Evolutionary conservation across 2,888 invertebrate genomes (phyloP).

Genomic region (Catocala sponsa): DNA sequence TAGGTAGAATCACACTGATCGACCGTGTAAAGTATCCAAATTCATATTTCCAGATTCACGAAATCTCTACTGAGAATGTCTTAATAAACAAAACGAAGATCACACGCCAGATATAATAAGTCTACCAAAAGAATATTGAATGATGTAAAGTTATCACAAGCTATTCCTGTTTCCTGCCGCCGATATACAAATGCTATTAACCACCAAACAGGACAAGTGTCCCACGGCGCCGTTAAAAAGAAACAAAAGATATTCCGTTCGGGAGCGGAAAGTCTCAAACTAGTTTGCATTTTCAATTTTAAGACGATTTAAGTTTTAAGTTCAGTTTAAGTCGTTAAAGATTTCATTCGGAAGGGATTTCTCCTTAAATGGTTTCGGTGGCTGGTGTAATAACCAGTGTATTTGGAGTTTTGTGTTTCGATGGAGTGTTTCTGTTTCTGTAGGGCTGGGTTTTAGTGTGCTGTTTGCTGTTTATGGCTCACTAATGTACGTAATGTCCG

Average conservation of each 20-base stretch:
- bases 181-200: neutral
- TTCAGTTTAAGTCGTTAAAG: slow-evolving; percentile 72
- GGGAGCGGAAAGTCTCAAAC: slow-evolving; percentile 64
- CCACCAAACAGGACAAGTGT: slow-evolving; percentile 21
- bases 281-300: slow-evolving; percentile 84
- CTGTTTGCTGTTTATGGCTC: too few relatives aligned
- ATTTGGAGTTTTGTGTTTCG: slow-evolving; percentile 21
- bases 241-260: slow-evolving; percentile 59
- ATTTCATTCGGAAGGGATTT: slow-evolving; percentile 71
- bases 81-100: too few relatives aligned
- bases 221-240: slow-evolving; percentile 40
- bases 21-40: too few relatives aligned
- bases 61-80: too few relatives aligned
- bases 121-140: too few relatives aligned
- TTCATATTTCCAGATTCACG: too few relatives aligned
- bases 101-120: too few relatives aligned
- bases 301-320: slow-evolving; percentile 82
- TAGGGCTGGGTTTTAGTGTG: too few relatives aligned
- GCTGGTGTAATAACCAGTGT: slow-evolving; percentile 36
- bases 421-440: slow-evolving; percentile 2
- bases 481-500: too few relatives aligned
- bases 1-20: too few relatives aligned
- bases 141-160: too few relatives aligned
- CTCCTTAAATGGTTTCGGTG: slow-evolving; percentile 62
- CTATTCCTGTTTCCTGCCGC: neutral